Percentiles rank a stretch among this genome's conserved stretches.
Evolutionary conservation across 1,140 invertebrate species (phyloP).

Genomic region (Intoshia linei): DNA sequence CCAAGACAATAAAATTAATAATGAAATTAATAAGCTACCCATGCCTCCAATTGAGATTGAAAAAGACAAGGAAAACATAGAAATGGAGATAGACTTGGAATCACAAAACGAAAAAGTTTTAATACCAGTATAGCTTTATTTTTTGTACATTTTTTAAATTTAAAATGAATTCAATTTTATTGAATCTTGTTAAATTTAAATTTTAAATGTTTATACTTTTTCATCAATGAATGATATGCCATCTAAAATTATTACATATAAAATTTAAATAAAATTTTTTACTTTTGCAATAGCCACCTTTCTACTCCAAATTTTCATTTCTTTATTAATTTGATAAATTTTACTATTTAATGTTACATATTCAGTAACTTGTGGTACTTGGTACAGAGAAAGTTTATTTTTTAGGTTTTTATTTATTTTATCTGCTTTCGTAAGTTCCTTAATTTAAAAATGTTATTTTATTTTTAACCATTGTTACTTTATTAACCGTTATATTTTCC

Average conservation of each 20-base stretch:
- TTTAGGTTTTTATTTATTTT: constrained; percentile 17
- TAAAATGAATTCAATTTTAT: not conserved
- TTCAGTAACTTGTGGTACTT: constrained; percentile 21
- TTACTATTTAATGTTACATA: constrained; percentile 19
- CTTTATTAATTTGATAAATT: constrained; percentile 19
- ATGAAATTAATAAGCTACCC: too few species aligned
- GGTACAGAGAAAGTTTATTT: constrained; percentile 16
- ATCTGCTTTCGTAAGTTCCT: constrained; percentile 18
- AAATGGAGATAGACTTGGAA: too few species aligned
- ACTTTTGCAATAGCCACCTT: constrained; percentile 23
- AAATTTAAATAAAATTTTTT: constrained; percentile 4
- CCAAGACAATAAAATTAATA: too few species aligned
- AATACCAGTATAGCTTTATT: not conserved
- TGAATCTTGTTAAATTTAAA: not conserved
- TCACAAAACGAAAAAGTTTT: not conserved
- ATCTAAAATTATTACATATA: not conserved
- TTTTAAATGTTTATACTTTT: not conserved
- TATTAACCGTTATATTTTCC: constrained; percentile 15
- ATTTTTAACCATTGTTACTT: constrained; percentile 9
- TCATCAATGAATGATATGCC: not conserved
- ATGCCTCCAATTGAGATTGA: too few species aligned
- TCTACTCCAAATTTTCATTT: constrained; percentile 21
- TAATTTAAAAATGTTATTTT: not conserved
- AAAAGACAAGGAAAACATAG: too few species aligned
- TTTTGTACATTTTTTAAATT: not conserved